Evolutionary conservation across 2,888 invertebrate genomes (phyloP), one percentile per base, ranked within the genome.

Genomic region (Abrostola tripartita): DNA sequence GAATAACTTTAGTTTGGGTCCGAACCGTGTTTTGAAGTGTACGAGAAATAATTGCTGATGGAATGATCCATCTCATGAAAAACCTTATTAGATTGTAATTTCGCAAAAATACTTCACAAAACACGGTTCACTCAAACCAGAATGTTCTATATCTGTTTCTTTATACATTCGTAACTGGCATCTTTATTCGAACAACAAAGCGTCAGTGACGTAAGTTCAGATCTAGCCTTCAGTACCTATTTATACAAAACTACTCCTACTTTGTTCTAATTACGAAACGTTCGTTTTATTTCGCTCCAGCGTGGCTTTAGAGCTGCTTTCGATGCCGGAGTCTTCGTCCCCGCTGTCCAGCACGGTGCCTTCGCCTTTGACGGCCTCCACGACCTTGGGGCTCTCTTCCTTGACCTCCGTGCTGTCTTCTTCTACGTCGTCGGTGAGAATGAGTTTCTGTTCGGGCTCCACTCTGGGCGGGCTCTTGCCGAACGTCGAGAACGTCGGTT

Each of bases 281-380:
- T 92, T 88, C 14, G 88, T 82, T 65, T 88, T 86, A 69, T 89
- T 91, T 53, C 96, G 89, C 81, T 96, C 96, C 40, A 96, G 90
- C 8, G 96, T 95, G 0, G 95, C 94, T 66, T 95, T 95, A 44
- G 95, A 92, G 84, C 96, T 96, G 76, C 96, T 96, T 83, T 96
- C 96, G 53, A 96, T 96, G 5, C 96, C 96, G 37, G 96, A 96
- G 82, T 96, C 96, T 76, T 96, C 96, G 79, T 96, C 96, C 0
- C 96, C 96, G 80, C 96, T 96, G 85, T 96, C 96, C 50, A 96
- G 83, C 40, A 96, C 92, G 50, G 96, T 95, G 1, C 96, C 96
- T 80, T 96, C 96, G 0, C 96, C 96, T 67, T 90, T 91, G 38
- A 90, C 92, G 7, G 88, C 85, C 66, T 92, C 92, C n/a, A 90